Evolutionary conservation across 2,113 vertebrate species (phyloP).

Genomic region (Reinhardtius hippoglossoides): DNA sequence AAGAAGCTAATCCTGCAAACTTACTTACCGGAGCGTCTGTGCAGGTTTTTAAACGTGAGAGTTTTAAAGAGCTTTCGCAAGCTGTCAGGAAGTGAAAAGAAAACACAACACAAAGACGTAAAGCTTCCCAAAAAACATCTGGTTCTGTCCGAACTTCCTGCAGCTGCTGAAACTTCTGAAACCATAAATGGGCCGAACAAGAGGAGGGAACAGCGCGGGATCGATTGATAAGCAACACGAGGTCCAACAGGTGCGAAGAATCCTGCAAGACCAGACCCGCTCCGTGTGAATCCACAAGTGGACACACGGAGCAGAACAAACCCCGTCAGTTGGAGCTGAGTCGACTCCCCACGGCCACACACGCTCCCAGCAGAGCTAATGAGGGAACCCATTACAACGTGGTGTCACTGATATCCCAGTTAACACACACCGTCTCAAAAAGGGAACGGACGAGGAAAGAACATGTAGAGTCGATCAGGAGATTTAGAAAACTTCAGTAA

Average conservation of each 20-base stretch:
- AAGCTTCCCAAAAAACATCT: too few species aligned
- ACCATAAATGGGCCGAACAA: too few species aligned
- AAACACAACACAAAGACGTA: constrained; percentile 6
- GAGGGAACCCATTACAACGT: constrained; percentile 41
- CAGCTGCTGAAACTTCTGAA: too few species aligned
- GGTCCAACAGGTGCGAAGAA: constrained; percentile 8
- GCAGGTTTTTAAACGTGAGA: not conserved
- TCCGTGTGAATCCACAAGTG: constrained; percentile 1
- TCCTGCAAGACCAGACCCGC: not conserved
- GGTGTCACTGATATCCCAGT: constrained; percentile 5
- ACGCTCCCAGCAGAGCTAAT: constrained; percentile 31
- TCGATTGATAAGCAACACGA: not conserved
- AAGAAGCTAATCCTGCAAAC: constrained; percentile 20
- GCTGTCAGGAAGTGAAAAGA: not conserved
- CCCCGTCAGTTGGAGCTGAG: constrained; percentile 43
- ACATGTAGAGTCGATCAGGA: not conserved
- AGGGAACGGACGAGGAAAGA: too few species aligned
- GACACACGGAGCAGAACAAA: not conserved
- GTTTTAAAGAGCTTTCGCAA: not conserved
- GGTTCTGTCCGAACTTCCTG: too few species aligned
- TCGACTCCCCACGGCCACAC: constrained; percentile 39
- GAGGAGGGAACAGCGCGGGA: not conserved
- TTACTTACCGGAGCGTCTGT: not conserved
- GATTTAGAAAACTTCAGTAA: too few species aligned
- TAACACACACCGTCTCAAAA: too few species aligned